Evolutionary conservation across 1,140 invertebrate species (phyloP).

Genomic region (Drosophila ogumai): DNA sequence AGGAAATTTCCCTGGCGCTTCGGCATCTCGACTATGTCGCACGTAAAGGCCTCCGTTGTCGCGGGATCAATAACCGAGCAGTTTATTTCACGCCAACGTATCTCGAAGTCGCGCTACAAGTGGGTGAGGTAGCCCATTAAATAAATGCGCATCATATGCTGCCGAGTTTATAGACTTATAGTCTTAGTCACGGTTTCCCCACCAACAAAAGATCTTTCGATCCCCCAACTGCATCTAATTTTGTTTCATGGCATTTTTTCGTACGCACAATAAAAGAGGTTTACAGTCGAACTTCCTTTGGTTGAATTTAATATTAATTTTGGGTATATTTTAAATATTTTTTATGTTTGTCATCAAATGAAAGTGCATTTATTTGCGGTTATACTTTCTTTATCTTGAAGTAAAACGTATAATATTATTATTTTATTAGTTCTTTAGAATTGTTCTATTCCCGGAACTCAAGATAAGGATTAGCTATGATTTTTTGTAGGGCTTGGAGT

Average conservation of each 20-base stretch:
- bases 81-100: conserved; percentile 54
- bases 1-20: conserved; percentile 54
- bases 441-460: conserved; percentile 4
- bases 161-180: conserved; percentile 21
- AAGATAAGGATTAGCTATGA: conserved; percentile 11
- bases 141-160: conserved; percentile 45
- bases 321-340: background rate
- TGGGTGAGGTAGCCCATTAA: conserved; percentile 40
- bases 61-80: conserved; percentile 44
- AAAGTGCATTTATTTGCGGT: background rate
- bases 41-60: conserved; percentile 27
- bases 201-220: background rate
- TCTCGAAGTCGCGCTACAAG: conserved; percentile 60
- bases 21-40: conserved; percentile 40
- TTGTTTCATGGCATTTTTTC: conserved; percentile 2
- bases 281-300: background rate
- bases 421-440: conserved; percentile 5
- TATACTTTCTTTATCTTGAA: background rate
- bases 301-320: background rate
- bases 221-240: conserved; percentile 13
- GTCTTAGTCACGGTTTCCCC: conserved; percentile 33
- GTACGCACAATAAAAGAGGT: background rate
- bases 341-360: background rate
- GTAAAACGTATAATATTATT: conserved; percentile 2
- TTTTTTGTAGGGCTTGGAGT: background rate